A percentile compares a stretch with the other conserved stretches of the same genome.
These are phyloP conservation scores for Helicorthomorpha holstii DNA, from an alignment of 1,140 invertebrate species.

Conservation along the genomic window DNA sequence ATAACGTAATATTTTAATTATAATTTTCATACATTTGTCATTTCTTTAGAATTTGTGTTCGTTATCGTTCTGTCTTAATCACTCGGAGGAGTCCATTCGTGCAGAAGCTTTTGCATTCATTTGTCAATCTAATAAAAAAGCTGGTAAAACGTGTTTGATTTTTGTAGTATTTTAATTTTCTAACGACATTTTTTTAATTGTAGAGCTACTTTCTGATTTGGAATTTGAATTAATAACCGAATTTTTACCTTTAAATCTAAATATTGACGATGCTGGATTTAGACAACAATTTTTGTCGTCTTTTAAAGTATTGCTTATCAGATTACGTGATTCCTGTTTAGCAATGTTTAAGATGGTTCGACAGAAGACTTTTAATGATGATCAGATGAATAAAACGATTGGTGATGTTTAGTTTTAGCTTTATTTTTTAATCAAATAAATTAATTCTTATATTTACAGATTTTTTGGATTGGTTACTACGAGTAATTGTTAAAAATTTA, in stretches of 20 bases:
- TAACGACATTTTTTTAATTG: not conserved
- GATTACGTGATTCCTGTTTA: constrained; percentile 1
- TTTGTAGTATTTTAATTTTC: not conserved
- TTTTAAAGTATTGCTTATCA: not conserved
- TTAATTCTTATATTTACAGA: not conserved
- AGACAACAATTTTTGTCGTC: not conserved
- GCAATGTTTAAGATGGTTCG: not conserved
- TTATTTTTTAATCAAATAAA: not conserved
- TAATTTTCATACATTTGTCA: not conserved
- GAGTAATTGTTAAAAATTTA: not conserved
- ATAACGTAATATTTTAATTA: not conserved
- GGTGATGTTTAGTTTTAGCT: not conserved
- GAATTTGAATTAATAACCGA: constrained; percentile 1
- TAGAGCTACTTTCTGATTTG: not conserved
- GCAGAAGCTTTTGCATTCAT: not conserved
- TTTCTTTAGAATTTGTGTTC: not conserved
- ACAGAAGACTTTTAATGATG: not conserved
- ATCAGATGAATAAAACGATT: not conserved
- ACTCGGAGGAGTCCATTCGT: not conserved
- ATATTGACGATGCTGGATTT: constrained; percentile 5
- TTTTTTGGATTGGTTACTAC: not conserved
- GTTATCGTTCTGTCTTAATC: not conserved
- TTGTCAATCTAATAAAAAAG: not conserved
- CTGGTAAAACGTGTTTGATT: not conserved
- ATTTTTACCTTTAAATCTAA: constrained; percentile 3